Conservation (phyloP, 2,888 invertebrate genomes). For the Phorcus lineatus region DNA sequence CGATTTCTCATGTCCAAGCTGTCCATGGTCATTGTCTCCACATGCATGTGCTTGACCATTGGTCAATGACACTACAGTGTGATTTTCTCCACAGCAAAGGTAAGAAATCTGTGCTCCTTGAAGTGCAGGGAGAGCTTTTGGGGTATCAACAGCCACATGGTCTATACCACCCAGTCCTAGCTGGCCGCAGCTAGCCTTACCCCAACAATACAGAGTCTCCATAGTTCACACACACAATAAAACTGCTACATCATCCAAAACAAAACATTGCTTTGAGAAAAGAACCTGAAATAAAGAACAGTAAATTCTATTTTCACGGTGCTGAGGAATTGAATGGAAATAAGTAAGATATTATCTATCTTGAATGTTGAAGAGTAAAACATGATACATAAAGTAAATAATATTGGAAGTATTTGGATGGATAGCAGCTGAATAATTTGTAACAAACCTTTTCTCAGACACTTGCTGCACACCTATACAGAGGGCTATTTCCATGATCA, state of each 20-base stretch:
- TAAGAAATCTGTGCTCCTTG: slow-evolving; percentile 51
- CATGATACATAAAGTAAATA: no score
- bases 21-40: slow-evolving; percentile 94
- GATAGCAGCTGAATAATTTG: no score
- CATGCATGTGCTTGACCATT: slow-evolving; percentile 91
- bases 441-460: no score
- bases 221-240: slow-evolving; percentile 33
- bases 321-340: no score
- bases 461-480: no score
- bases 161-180: slow-evolving; percentile 87
- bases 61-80: slow-evolving; percentile 86
- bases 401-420: no score
- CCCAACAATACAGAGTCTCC: slow-evolving; percentile 80
- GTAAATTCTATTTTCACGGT: not conserved
- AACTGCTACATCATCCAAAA: not conserved
- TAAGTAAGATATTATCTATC: no score
- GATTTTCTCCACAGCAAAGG: slow-evolving; percentile 87
- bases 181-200: slow-evolving; percentile 86
- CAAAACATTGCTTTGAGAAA: not conserved
- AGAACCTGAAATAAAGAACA: not conserved
- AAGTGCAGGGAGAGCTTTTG: slow-evolving; percentile 74
- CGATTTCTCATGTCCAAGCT: slow-evolving; percentile 84
- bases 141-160: slow-evolving; percentile 80
- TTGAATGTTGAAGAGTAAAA: no score
- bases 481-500: no score